A percentile compares a stretch with the other conserved stretches of the same genome.
Conservation (phyloP, 2,113 vertebrate species). For the Vanacampus margaritifer region DNA sequence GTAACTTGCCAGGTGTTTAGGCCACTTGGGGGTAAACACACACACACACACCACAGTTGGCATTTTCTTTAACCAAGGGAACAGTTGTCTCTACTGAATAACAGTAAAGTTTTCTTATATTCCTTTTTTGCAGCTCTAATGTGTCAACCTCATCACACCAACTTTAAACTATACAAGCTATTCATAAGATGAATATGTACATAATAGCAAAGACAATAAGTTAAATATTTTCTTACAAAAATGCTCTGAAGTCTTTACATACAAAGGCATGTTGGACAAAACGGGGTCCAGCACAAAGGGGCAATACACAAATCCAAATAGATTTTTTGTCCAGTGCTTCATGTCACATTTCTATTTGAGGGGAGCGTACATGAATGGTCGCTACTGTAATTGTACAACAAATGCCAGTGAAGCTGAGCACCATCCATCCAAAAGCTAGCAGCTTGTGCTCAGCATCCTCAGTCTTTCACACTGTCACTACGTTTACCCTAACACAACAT, state of each 20-base stretch:
- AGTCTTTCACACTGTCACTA: constrained; percentile 24
- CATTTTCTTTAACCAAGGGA: constrained; percentile 29
- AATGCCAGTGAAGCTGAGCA: constrained; percentile 41
- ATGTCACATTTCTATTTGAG: constrained; percentile 30
- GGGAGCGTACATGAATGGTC: constrained; percentile 25
- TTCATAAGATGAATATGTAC: constrained; percentile 58
- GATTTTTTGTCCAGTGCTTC: constrained; percentile 49
- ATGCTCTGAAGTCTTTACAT: constrained; percentile 33
- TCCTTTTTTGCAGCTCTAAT: constrained; percentile 7
- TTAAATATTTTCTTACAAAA: constrained; percentile 69
- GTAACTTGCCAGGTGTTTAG: constrained; percentile 14
- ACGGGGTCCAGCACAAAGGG: constrained; percentile 34
- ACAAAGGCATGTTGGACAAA: constrained; percentile 38
- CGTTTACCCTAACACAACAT: neutral
- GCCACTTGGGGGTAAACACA: neutral
- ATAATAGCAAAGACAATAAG: constrained; percentile 73
- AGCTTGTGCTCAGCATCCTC: constrained; percentile 67
- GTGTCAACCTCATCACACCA: constrained; percentile 32
- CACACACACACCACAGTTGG: constrained; percentile 35
- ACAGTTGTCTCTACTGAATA: constrained; percentile 32
- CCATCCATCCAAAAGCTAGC: constrained; percentile 63
- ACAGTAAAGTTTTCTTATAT: constrained; percentile 20
- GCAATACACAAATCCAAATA: constrained; percentile 43
- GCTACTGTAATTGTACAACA: constrained; percentile 13
- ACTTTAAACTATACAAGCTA: constrained; percentile 36